phyloP scores from a whole-genome alignment of 2,888 invertebrate genomes.

The Tenthredo amoena region DNA sequence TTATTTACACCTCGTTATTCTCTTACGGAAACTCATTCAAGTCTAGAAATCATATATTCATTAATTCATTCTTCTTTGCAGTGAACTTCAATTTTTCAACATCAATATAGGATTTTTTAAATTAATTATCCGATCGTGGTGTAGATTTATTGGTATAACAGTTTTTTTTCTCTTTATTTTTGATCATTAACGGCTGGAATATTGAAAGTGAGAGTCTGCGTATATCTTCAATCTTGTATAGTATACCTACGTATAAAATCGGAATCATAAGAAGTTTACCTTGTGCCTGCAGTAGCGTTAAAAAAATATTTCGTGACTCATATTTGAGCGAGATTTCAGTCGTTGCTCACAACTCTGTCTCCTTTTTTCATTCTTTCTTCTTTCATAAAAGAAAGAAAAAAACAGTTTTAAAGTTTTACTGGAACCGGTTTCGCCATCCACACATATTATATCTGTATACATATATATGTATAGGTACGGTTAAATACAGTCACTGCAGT shows the following conservation, averaged over 20 bases:
- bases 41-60: not conserved
- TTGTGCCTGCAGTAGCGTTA: constrained; percentile 18
- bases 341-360: not conserved
- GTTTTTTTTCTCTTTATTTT: not conserved
- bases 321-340: constrained; percentile 26
- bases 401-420: not conserved
- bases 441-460: not conserved
- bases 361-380: not conserved
- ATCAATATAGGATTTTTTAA: not conserved
- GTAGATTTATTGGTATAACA: not conserved
- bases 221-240: not conserved
- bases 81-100: not conserved
- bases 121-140: not conserved
- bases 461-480: not conserved
- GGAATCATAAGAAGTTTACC: not conserved
- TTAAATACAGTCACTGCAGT: not conserved
- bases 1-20: not conserved
- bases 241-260: not conserved
- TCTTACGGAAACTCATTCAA: not conserved
- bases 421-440: constrained; percentile 37
- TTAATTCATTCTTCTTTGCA: not conserved
- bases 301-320: constrained; percentile 25
- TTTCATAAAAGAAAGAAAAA: not conserved
- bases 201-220: not conserved
- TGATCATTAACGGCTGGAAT: not conserved